These are phyloP conservation scores for Leptodactylus fallax DNA, from an alignment of 2,797 vertebrate species.

Conservation along the genomic window DNA sequence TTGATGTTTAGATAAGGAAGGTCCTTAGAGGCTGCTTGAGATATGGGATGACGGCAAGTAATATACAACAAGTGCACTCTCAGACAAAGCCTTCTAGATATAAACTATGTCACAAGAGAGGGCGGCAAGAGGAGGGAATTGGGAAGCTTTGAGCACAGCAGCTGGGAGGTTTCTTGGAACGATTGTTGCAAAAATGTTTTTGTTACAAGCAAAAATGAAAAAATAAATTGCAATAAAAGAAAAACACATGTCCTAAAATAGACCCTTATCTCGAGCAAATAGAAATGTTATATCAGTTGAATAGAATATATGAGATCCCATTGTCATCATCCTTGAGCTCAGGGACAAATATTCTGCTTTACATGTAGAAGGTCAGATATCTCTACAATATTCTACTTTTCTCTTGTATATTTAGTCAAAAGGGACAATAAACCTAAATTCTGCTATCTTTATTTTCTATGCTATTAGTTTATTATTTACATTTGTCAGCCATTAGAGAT, in stretches of 20 bases:
- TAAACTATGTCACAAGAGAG: constrained; percentile 33
- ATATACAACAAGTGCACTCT: constrained; percentile 43
- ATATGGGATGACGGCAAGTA: constrained; percentile 52
- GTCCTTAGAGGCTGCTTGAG: constrained; percentile 46
- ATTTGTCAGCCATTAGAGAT: too few species aligned
- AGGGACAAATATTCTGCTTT: neutral
- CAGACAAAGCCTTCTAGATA: constrained; percentile 26
- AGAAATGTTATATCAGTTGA: constrained; percentile 9
- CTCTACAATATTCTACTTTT: neutral
- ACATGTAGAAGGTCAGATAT: neutral
- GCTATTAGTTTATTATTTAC: neutral
- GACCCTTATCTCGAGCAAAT: constrained; percentile 7
- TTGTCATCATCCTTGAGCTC: constrained; percentile 3
- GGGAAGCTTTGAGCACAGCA: constrained; percentile 23
- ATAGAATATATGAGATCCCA: constrained; percentile 18
- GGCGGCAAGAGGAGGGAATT: constrained; percentile 11
- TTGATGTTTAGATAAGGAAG: constrained; percentile 54
- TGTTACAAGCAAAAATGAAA: constrained; percentile 6
- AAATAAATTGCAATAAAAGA: constrained; percentile 15
- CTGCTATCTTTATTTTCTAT: neutral
- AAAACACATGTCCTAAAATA: neutral
- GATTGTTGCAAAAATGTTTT: constrained; percentile 38
- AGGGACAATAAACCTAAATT: neutral
- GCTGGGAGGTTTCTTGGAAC: constrained; percentile 30
- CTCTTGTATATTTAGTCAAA: neutral